Evolutionary conservation across 2,888 invertebrate species (phyloP), one percentile per base, ranked within the genome.

Genomic region (Cataglyphis rosenhaueri): DNA sequence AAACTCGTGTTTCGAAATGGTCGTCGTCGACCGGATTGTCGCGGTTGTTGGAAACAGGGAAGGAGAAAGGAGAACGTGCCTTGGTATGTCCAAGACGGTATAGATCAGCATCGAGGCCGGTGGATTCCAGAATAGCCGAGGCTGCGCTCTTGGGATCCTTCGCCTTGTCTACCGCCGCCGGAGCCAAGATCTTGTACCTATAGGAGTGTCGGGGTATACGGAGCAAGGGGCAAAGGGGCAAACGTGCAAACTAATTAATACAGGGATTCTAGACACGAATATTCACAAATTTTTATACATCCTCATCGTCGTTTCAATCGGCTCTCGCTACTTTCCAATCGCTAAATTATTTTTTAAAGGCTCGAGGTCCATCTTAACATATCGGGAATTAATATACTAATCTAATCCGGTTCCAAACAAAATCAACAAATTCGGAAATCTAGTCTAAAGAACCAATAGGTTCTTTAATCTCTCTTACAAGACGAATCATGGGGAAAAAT

Each of bases 121-220:
- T 97, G 88, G 96, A 95, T 83, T 97, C 97, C 96, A 98, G 96
- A 95, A 99, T 97, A 94, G 97, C 95, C 95, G 96, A 96, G 87
- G 98, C 98, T 94, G 97, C 96, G 95, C 98, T 97, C 96, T 97
- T 97, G 94, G 97, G 96, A 95, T 98, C 97, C 89, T 95, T 93
- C 32, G 91, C 94, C 95, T 96, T 97, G 94, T 97, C 96, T 92
- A 97, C 97, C 91, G 96, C 98, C 95, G 97, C 97, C 92, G 99
- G 99, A 95, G 98, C 98, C 96, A 99, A 97, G 96, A 99, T 99
- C 96, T 99, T 99, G 97, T 99, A 99, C 96, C 98, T 98, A 96
- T 94, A 96, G 89, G 88, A 87, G 5, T 38, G 59, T 57, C 48
- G 61, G 32, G 57, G 35, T 38, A 48, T 89, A 88, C 90, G 90